Evolutionary conservation across 1,140 invertebrate species (phyloP), one percentile per base, ranked within the genome.

Genomic region (Drosophila yakuba): DNA sequence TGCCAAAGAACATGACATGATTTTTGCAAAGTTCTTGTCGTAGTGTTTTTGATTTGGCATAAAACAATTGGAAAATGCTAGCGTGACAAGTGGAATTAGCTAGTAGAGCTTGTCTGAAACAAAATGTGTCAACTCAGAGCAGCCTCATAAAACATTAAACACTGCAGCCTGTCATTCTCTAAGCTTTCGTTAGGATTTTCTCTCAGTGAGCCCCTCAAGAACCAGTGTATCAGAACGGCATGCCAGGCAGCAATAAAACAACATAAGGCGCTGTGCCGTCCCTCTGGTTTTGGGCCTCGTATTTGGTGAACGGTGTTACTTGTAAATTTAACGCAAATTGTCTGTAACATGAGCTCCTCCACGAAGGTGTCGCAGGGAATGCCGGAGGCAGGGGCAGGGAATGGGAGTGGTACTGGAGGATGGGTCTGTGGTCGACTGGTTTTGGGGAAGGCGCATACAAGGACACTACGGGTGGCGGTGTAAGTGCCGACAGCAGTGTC

Each of bases 281-380:
- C 61, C 43, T 28, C 54, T 54, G 71, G 69, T 73, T 72, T 52
- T 55, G 20, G 62, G 61, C 68, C 61, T 74, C 73, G 62, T 54
- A 85, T 85, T 85, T 71, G 81, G 68, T 50, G 69, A 82, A 44
- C 79, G 71, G 47, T 74, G 64, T 79, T 82, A 77, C 80, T 89
- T 88, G 80, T 88, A 84, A 88, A 88, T 89, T 89, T 88, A 84
- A 88, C 84, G 84, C 73, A 88, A 88, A 88, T 89, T 89, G 84
- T 89, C 83, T 86, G 83, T 83, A 86, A 88, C 83, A 89, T 80
- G 80, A 89, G 83, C 76, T 68, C 62, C 51, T 68, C 63, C 79
- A 62, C 59, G 66, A 63, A 73, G 83, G 79, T 79, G 79, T 60
- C 55, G n/a, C 14, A 35, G 56, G 41, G 56, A 15, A 41, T 48